Conservation (phyloP, 2,113 vertebrate genomes). For the Otus sunia region DNA sequence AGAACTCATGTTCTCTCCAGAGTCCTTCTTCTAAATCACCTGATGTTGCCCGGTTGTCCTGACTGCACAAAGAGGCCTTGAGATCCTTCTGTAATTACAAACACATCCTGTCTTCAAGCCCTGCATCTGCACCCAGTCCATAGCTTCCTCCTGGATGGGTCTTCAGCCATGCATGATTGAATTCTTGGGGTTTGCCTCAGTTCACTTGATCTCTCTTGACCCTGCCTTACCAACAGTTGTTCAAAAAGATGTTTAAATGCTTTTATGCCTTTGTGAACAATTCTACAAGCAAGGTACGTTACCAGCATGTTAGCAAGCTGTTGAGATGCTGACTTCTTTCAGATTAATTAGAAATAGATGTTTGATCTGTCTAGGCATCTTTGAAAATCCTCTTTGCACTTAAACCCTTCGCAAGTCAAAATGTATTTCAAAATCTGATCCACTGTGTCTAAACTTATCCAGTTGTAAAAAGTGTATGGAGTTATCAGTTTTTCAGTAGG, state of each 20-base stretch:
- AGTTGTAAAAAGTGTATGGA: background rate
- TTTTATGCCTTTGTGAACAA: background rate
- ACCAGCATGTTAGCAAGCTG: background rate
- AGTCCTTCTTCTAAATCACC: background rate
- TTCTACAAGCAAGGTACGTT: background rate
- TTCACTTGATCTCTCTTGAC: background rate
- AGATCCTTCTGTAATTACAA: background rate
- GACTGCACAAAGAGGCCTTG: background rate
- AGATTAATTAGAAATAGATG: background rate
- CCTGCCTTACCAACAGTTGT: background rate
- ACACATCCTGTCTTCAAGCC: background rate
- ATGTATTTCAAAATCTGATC: background rate
- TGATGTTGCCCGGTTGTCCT: rapidly evolving
- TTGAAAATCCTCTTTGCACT: background rate
- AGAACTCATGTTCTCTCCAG: background rate
- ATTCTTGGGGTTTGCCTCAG: background rate
- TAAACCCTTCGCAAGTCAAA: background rate
- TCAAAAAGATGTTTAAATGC: background rate
- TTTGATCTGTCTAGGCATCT: background rate
- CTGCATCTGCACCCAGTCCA: background rate
- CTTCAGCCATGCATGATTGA: background rate
- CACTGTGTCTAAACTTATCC: background rate
- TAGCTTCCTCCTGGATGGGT: background rate
- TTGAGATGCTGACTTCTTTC: background rate
- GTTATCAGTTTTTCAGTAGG: background rate